Conservation (phyloP, 2,888 invertebrate genomes). For the Rhingia rostrata region DNA sequence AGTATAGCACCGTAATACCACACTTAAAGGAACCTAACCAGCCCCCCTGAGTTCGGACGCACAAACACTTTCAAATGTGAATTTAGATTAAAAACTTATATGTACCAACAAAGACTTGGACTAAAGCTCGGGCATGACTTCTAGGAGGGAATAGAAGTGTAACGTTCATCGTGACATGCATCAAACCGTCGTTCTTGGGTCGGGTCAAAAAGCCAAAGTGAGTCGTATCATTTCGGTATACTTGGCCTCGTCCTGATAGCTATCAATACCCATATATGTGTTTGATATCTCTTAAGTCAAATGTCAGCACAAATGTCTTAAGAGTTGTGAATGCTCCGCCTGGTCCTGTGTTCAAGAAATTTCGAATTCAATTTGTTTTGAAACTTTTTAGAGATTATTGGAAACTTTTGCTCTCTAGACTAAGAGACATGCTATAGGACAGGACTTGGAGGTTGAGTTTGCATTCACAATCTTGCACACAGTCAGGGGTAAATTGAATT, state of each 20-base stretch:
- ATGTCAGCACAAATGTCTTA: constrained; percentile 56
- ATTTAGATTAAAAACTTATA: constrained; percentile 56
- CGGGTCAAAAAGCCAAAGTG: constrained; percentile 30
- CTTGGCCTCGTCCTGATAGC: neutral
- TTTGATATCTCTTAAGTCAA: constrained; percentile 54
- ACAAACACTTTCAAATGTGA: constrained; percentile 12
- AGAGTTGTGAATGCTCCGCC: constrained; percentile 24
- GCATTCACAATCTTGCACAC: constrained; percentile 34
- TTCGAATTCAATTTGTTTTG: constrained; percentile 65
- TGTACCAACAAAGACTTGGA: constrained; percentile 12
- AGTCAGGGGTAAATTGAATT: constrained; percentile 46
- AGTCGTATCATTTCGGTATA: constrained; percentile 8
- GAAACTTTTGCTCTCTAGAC: constrained; percentile 53
- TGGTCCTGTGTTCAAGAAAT: constrained; percentile 40
- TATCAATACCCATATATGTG: constrained; percentile 31
- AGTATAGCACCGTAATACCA: too few relatives aligned
- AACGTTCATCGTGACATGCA: constrained; percentile 29
- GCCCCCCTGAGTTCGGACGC: neutral
- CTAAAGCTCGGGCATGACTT: neutral
- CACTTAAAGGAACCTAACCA: neutral
- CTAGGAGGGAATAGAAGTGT: neutral
- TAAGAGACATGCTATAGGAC: neutral
- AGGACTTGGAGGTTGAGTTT: constrained; percentile 21
- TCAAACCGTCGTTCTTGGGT: constrained; percentile 6
- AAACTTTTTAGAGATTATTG: constrained; percentile 66